These are phyloP conservation scores for Indri indri DNA, from an alignment of 2,113 vertebrate species.

Conservation along the genomic window DNA sequence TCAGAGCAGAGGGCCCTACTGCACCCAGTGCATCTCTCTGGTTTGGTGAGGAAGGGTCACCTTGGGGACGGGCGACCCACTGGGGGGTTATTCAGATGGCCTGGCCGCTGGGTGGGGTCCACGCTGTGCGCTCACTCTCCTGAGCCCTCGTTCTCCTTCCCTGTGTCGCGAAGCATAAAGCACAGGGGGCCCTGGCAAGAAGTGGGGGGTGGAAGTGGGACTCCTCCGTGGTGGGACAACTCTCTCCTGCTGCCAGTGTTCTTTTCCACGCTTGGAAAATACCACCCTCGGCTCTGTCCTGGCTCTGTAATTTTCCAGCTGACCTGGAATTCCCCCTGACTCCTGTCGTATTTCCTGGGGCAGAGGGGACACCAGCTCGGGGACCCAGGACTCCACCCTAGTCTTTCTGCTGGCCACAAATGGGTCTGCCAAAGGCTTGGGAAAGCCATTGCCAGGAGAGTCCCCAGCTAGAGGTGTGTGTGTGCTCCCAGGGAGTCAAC, in stretches of 20 bases:
- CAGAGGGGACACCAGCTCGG: neutral
- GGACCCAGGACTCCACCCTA: constrained; percentile 10
- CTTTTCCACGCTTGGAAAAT: constrained; percentile 60
- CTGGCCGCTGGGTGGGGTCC: neutral
- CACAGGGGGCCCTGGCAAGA: neutral
- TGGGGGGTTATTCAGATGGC: neutral
- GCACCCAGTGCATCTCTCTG: neutral
- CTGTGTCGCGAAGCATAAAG: neutral
- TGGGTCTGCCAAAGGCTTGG: neutral
- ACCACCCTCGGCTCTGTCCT: neutral
- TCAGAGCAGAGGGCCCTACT: neutral
- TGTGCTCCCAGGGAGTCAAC: neutral
- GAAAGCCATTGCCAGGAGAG: neutral
- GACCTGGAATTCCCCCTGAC: constrained; percentile 60
- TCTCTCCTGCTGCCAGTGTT: neutral
- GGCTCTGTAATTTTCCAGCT: constrained; percentile 75
- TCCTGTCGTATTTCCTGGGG: constrained; percentile 43
- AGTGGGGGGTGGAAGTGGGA: neutral
- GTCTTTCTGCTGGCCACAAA: neutral
- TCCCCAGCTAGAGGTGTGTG: neutral
- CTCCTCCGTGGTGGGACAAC: neutral
- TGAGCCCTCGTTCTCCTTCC: neutral
- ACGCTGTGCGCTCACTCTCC: neutral
- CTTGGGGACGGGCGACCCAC: neutral
- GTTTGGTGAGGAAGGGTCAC: neutral